Base-by-base conservation (phyloP, 2,888 invertebrate species). In the Zhuqinia jingwanae region DNA sequence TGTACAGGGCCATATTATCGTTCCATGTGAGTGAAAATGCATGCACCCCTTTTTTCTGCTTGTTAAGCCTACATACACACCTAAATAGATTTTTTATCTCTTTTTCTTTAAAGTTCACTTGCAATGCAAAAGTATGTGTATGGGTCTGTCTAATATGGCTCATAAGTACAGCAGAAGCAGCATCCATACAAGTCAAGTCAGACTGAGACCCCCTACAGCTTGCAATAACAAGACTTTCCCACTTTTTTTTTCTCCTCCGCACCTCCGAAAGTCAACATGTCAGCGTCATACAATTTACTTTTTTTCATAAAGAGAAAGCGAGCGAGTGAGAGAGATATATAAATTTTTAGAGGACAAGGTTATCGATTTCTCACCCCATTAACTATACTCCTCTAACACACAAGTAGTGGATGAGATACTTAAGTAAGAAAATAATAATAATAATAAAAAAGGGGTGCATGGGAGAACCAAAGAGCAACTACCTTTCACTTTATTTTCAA, bases 291-390 rank as follows among this genome's bases (percentile, higher is more conserved):
- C 76, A 76, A 76, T 76, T 76, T 76, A 76, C 58, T 73, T 73
- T 81, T 22, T 81, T 76, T 53, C 63, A 45, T 63, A 60, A 42
- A 56, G 8, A 30, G 27, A 36, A n/a, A 22, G 22, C 45, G 50
- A 75, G 75, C n/a, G n/a, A 25, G 10, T 8, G 63, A 47, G 47
- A 2, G 25, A 47, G 45, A 73, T 6, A 47, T 50, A 53, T 15
- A 50, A n/a, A 47, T 60, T 83, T 84, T 77, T 78, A 75, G 78
- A 76, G 85, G 80, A 75, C 73, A 85, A 80, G 80, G 79, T 80
- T 80, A 85, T 85, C 80, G 85, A 85, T 85, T 85, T 80, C 85
- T 80, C 80, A 63, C 85, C 65, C 85, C 85, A 85, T 85, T 85
- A 85, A 85, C 78, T 60, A 20, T 56, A 53, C 73, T 77, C 58